Evolutionary conservation across 2,113 vertebrate species (phyloP), one percentile per base, ranked within the genome.

Genomic region (Baryphthengus martii): DNA sequence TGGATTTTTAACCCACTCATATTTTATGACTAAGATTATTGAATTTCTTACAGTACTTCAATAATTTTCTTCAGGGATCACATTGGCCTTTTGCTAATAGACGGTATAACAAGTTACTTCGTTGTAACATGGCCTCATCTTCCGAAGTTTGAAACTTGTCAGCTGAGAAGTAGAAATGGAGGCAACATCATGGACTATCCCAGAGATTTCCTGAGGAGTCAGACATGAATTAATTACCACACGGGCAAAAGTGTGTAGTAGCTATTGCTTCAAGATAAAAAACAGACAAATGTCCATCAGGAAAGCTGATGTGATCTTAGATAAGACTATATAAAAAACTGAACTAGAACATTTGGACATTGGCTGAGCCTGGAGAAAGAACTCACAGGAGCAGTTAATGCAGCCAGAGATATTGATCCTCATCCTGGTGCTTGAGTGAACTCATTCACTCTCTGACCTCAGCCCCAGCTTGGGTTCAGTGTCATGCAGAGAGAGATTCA

Each of bases 1-100:
- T 52, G 77, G 58, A 35, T 91, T 95, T 95, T 96, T 93, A 93
- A 85, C 53, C 25, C 55, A 12, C 70, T 76, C 58, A 18, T 91
- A 88, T 82, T 88, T 96, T 66, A 70, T 85, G 53, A 59, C 37
- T 70, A 55, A 70, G 49, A 66, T 70, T 91, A 85, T 63, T 88
- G 63, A 73, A 82, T 73, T 83, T 83, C 88, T 88, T 63, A 23
- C 3, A 85, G 23, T n/a, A 72, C 17, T 85, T 29, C 49, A 91
- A 14, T 47, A 45, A 67, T 83, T 83, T 93, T 79, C 85, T 88
- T 73, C 59, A 76, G 63, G 71, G 85, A 59, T 75, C 71, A 89
- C 87, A 49, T 28, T 44, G 53, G 66, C 53, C 89, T 91, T 95
- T 82, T 6, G 3, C 52, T 68, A 85, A 63, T 4, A 72, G 52